phyloP scores from a whole-genome alignment of 37 sponge, comb jelly and placozoan genomes.

The Haliclona indistincta region DNA sequence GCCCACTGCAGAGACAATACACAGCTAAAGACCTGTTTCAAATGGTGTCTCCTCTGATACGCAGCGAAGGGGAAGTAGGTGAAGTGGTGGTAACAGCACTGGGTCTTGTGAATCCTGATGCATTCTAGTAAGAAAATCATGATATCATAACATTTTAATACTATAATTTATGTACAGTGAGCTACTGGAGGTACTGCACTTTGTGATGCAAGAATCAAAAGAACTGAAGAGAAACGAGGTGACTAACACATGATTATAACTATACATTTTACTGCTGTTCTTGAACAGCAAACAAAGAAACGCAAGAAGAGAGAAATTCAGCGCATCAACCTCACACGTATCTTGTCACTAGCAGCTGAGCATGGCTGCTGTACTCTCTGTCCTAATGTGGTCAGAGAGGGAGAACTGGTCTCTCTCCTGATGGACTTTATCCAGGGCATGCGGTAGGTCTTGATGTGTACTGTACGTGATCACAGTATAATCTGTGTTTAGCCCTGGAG shows the following conservation, averaged over 20 bases:
- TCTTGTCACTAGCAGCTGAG: slow-evolving; percentile 78
- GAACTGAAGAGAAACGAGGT: slow-evolving; percentile 65
- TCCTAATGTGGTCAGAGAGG: slow-evolving; percentile 18
- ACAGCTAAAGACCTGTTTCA: slow-evolving; percentile 64
- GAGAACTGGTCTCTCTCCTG: slow-evolving; percentile 49
- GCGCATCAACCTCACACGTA: slow-evolving; percentile 72
- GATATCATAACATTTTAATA: not conserved
- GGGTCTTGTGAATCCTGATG: slow-evolving; percentile 73
- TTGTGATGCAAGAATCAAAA: slow-evolving; percentile 70
- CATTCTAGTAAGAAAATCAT: slow-evolving; percentile 71
- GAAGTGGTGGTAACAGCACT: slow-evolving; percentile 85
- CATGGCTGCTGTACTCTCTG: slow-evolving; percentile 77
- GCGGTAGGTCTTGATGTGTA: slow-evolving; percentile 44
- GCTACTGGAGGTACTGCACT: slow-evolving; percentile 71
- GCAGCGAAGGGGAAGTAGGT: slow-evolving; percentile 62
- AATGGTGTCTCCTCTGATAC: slow-evolving; percentile 53
- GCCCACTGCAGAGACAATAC: not conserved
- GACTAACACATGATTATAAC: slow-evolving; percentile 7
- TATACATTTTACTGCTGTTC: slow-evolving; percentile 7
- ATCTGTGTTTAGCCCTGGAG: not conserved
- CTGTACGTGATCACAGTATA: no score
- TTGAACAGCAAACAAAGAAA: slow-evolving; percentile 15
- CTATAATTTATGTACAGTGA: slow-evolving; percentile 41
- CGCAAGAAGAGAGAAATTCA: slow-evolving; percentile 49
- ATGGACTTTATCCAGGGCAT: slow-evolving; percentile 77